Evolutionary conservation across 2,113 vertebrate genomes (phyloP).

Genomic region (Oncorhynchus tshawytscha): DNA sequence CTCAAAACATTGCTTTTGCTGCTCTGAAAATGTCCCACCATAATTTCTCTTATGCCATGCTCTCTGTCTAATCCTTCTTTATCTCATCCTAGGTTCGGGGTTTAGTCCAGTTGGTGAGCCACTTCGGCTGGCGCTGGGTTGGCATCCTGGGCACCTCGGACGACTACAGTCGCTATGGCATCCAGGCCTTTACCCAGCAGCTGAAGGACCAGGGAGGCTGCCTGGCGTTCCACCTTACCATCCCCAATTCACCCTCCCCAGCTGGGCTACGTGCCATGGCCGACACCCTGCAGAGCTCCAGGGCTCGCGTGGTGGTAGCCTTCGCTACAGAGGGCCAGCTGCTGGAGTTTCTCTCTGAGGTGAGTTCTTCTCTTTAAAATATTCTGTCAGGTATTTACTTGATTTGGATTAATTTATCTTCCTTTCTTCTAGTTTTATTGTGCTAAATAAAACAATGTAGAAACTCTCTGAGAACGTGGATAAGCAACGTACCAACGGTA

Average conservation of each 20-base stretch:
- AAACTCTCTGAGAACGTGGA: too few species aligned
- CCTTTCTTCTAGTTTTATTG: too few species aligned
- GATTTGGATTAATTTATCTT: not conserved
- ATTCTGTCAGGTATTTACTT: not conserved
- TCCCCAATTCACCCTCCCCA: conserved; percentile 58
- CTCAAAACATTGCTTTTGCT: too few species aligned
- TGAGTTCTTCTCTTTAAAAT: conserved; percentile 4
- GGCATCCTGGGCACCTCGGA: conserved; percentile 68
- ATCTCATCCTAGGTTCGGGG: conserved; percentile 50
- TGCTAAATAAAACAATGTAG: too few species aligned
- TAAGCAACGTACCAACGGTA: too few species aligned
- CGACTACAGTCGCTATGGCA: conserved; percentile 74
- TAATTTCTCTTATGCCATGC: too few species aligned
- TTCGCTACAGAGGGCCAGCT: conserved; percentile 72
- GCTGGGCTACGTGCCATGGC: conserved; percentile 54
- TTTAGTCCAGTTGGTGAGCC: conserved; percentile 51
- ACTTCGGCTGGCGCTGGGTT: conserved; percentile 62
- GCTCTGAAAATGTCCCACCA: too few species aligned
- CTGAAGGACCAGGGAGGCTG: conserved; percentile 63
- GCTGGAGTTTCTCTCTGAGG: conserved; percentile 60
- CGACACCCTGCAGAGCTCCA: conserved; percentile 60
- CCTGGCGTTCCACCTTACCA: conserved; percentile 54
- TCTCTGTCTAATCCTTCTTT: too few species aligned
- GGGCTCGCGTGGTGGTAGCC: conserved; percentile 65
- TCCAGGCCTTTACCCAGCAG: conserved; percentile 69